A percentile compares a stretch with the other conserved stretches of the same genome.
Evolutionary conservation across 2,888 invertebrate genomes (phyloP).

Genomic region (Nemapogon koenigi): DNA sequence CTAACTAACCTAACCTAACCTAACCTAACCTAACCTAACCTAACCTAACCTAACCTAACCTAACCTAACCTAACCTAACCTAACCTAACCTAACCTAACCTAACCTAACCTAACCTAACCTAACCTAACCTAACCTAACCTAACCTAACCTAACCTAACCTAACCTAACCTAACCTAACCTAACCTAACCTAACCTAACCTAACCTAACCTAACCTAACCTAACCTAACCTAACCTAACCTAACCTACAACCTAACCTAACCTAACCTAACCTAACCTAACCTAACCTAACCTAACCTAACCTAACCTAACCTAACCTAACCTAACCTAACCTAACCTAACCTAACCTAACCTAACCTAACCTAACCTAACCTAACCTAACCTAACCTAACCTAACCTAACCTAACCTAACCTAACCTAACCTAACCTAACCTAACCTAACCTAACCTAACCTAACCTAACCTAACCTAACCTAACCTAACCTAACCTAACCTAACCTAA

Average conservation of each 20-base stretch:
- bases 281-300: constrained; percentile 5
- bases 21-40: constrained; percentile 5
- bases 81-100: background rate
- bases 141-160: no score
- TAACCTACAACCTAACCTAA: background rate
- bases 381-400: constrained; percentile 5
- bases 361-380: constrained; percentile 5
- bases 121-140: no score
- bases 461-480: constrained; percentile 5
- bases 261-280: constrained; percentile 5
- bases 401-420: background rate
- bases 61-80: constrained; percentile 5
- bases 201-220: no score
- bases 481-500: constrained; percentile 5
- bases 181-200: no score
- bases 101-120: background rate
- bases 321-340: constrained; percentile 5
- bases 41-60: constrained; percentile 5
- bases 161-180: no score
- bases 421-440: background rate
- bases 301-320: constrained; percentile 5
- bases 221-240: background rate
- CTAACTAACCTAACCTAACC: constrained; percentile 5
- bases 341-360: constrained; percentile 5
- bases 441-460: background rate